Conservation (phyloP, 2,888 invertebrate species). For the Drosophila eohydei region DNA sequence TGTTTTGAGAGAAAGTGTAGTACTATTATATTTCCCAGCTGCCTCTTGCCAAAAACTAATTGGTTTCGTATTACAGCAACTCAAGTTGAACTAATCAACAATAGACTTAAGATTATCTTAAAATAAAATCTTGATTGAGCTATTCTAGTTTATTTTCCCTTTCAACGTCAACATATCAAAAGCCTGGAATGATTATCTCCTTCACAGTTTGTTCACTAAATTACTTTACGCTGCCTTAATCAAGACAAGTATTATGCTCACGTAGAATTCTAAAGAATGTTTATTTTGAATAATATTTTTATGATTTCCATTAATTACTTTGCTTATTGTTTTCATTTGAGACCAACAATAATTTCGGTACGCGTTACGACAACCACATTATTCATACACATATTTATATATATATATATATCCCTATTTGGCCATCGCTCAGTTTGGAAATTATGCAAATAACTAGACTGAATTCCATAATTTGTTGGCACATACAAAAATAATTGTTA, state of each 20-base stretch:
- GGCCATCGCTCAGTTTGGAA: slow-evolving; percentile 14
- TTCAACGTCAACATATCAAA: background rate
- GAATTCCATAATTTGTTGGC: slow-evolving; percentile 20
- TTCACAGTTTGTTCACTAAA: background rate
- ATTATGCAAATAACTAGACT: slow-evolving; percentile 26
- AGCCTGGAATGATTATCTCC: background rate
- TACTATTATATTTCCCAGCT: no score
- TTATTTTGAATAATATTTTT: background rate
- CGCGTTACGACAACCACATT: background rate
- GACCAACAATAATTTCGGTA: no score
- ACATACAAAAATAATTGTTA: slow-evolving; percentile 25
- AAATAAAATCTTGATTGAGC: background rate
- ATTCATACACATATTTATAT: background rate
- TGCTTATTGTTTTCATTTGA: background rate
- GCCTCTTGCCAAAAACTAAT: no score
- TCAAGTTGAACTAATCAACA: background rate
- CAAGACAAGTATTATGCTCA: no score
- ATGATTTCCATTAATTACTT: background rate
- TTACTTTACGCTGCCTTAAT: background rate
- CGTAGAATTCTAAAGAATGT: background rate
- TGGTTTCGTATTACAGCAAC: background rate
- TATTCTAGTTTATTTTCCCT: background rate
- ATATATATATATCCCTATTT: background rate
- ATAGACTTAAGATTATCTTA: background rate
- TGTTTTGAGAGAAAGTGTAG: no score